Conservation (phyloP, 2,888 invertebrate species). For the Calameuta idolon region DNA sequence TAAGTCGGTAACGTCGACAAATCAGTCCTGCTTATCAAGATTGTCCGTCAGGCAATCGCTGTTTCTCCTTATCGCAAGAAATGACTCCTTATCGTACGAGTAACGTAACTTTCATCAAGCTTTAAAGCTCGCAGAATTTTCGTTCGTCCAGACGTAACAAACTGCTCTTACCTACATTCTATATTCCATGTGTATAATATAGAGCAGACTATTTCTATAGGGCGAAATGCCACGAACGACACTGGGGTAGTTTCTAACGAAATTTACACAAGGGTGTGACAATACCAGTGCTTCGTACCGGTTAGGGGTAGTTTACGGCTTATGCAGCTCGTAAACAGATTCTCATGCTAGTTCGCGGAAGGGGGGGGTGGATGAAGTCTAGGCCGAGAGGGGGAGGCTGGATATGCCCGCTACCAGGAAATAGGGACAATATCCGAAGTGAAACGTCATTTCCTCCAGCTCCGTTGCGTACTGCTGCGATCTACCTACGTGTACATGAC, state of each 20-base stretch:
- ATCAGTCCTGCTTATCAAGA: background rate
- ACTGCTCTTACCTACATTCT: background rate
- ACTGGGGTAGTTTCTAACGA: background rate
- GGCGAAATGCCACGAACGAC: background rate
- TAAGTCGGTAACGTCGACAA: too few relatives aligned
- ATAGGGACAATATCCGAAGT: slow-evolving; percentile 25
- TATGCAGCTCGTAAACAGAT: slow-evolving; percentile 1
- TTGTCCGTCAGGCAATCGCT: background rate
- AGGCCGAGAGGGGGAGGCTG: background rate
- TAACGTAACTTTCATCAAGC: background rate
- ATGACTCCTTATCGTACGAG: background rate
- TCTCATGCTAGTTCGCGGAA: background rate
- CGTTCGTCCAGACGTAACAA: background rate
- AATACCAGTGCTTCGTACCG: background rate
- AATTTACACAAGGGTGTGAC: background rate
- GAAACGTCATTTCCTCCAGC: slow-evolving; percentile 23
- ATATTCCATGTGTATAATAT: too few relatives aligned
- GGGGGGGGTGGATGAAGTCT: background rate
- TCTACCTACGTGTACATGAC: background rate
- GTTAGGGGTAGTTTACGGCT: slow-evolving; percentile 1
- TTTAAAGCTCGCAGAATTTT: background rate
- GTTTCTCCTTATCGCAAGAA: background rate
- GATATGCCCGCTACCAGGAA: slow-evolving; percentile 18
- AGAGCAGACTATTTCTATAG: background rate
- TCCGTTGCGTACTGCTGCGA: background rate